Evolutionary conservation across 2,797 vertebrate species (phyloP), one percentile per base, ranked within the genome.

Genomic region (Gambusia yucatana): DNA sequence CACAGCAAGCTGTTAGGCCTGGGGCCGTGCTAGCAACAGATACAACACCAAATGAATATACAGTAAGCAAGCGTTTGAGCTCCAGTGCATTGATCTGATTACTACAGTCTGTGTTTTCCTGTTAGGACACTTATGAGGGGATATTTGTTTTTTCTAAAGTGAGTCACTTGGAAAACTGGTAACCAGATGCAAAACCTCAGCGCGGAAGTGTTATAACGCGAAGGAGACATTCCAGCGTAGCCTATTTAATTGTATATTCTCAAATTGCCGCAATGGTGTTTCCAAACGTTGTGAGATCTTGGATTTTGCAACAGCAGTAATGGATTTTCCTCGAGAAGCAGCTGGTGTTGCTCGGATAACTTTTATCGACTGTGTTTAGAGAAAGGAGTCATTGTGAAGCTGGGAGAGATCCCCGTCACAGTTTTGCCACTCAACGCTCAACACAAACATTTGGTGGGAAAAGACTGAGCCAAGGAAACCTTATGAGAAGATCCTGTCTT

Each of bases 141-240:
- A 81, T 77, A 76, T 88, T 91, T 90, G 81, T 87, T 50, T 22
- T 89, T 88, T 79, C 50, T 72, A 84, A 75, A 9, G 36, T 86
- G 88, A 91, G 77, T 90, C 85, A 92, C 77, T 79, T 72, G 70
- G 74, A 74, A 59, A 88, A 82, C 87, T 78, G 70, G 84, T 50
- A 86, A 87, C 70, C 82, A 87, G 92, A 92, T 82, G 81, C 61
- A 75, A 91, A 92, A 92, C 82, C 84, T 85, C 87, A 89, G 69
- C 0, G 61, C 86, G 87, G 86, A 91, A 86, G 86, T 92, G 65
- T 81, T 67, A 57, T 78, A 86, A 91, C 90, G 86, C 76, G 88
- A 91, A 91, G 85, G 83, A 91, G 73, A 85, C 80, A 83, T 92
- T 89, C 88, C 87, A 89, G 79, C 41, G 72, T 73, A 81, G 83